These are phyloP conservation scores for Physeter macrocephalus DNA, from an alignment of 2,113 vertebrate genomes.

Conservation along the genomic window DNA sequence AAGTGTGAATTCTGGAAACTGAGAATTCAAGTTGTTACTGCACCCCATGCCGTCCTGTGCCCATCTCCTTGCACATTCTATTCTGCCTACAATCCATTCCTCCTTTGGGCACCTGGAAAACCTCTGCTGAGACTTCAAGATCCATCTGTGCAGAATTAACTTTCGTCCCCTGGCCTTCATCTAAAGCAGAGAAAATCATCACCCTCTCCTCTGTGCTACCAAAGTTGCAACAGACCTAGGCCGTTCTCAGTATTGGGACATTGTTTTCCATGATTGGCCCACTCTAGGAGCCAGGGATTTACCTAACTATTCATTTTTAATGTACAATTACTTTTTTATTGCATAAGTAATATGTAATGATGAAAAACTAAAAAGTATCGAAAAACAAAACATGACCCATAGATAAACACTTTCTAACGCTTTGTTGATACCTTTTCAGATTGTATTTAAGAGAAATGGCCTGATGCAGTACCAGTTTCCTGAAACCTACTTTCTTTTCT, in stretches of 20 bases:
- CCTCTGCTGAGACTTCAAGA: neutral
- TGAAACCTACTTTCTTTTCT: neutral
- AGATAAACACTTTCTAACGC: neutral
- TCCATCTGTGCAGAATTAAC: neutral
- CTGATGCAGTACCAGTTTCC: neutral
- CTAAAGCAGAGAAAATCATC: neutral
- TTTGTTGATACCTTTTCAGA: neutral
- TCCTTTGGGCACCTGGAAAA: neutral
- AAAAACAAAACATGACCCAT: neutral
- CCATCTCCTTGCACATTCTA: neutral
- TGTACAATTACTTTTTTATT: neutral
- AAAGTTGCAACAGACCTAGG: neutral
- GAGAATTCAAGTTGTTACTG: neutral
- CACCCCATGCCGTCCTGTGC: too few relatives aligned
- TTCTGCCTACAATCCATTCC: neutral
- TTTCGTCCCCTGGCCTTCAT: neutral
- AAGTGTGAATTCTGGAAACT: neutral
- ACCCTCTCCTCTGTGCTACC: neutral
- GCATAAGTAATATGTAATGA: neutral
- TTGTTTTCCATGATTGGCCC: neutral
- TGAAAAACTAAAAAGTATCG: neutral
- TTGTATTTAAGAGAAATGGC: neutral
- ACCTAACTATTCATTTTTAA: neutral
- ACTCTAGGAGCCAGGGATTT: neutral
- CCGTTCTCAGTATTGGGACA: neutral